These are phyloP conservation scores for Pteronotus mesoamericanus DNA, from an alignment of 2,797 vertebrate species.

Conservation along the genomic window DNA sequence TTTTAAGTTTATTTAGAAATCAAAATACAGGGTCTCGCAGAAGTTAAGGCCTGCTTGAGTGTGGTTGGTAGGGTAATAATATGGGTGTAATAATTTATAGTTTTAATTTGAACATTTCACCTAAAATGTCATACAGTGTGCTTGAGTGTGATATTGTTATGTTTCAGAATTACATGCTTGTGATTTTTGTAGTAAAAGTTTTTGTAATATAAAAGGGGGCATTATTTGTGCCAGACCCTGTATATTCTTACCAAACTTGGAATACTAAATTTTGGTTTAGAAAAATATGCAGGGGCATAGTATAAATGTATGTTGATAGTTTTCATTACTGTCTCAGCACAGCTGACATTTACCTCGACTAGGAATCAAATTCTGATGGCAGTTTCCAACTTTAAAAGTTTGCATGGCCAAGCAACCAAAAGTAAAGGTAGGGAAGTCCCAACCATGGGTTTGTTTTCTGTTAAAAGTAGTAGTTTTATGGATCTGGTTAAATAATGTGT, in stretches of 20 bases:
- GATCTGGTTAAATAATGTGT: neutral
- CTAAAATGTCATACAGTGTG: too few relatives aligned
- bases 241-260: neutral
- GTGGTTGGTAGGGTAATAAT: too few relatives aligned
- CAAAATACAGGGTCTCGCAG: neutral
- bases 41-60: too few relatives aligned
- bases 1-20: neutral
- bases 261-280: slow-evolving; percentile 5
- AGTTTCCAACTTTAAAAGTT: neutral
- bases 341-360: neutral
- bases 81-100: too few relatives aligned
- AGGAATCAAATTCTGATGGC: neutral
- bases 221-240: too few relatives aligned
- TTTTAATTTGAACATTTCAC: too few relatives aligned
- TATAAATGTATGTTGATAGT: neutral
- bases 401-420: neutral
- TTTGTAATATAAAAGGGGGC: too few relatives aligned
- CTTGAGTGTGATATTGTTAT: too few relatives aligned
- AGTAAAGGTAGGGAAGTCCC: neutral
- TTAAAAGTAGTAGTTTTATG: slow-evolving; percentile 25
- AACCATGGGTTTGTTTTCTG: neutral
- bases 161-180: too few relatives aligned
- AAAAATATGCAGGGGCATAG: neutral
- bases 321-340: neutral
- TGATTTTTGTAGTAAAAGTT: too few relatives aligned